Evolutionary conservation across 1,140 invertebrate species (phyloP), one percentile per base, ranked within the genome.

Genomic region (Globodera ellingtonae): DNA sequence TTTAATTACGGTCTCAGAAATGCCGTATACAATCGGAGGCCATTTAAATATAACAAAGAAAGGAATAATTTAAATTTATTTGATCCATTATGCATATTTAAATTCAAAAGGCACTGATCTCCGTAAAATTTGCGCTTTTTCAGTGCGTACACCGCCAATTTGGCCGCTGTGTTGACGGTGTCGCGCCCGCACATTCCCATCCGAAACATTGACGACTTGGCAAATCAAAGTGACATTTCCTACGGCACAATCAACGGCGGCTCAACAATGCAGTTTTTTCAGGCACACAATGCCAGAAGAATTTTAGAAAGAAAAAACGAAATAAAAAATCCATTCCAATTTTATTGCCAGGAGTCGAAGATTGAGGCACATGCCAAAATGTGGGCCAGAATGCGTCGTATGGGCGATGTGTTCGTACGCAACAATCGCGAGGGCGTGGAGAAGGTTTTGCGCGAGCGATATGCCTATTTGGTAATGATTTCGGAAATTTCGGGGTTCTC

Each of bases 141-240:
- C 35, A 35, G 35, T 35, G 35, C 35, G 35, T 35, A 35, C 35
- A 35, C 35, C 35, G 97, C 97, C 13, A 99, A 99, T 91, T 91
- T 99, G 81, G 96, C 96, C 5, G 97, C 97, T 4, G 98, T 99
- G 90, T 92, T 98, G 15, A 99, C 97, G 0, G 96, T 98, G 24
- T 88, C 86, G 15, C 9, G 96, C 97, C 90, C 91, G 95, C 74
- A 97, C 96, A 92, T 96, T 15, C 97, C 97, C 0, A 98, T 99
- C 77, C 95, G 98, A 90, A 96, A 93, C 87, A 95, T 95, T 0
- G 94, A 95, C 21, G 97, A 98, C 89, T 90, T 99, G 50, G 94
- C 95, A 0, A 94, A 94, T 78, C 96, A 98, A 91, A 95, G 93
- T 4, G 94, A 94, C 80, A 97, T 98, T 83, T 92, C 94, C 13